Conservation (phyloP, 2,113 vertebrate species). For the Vidua macroura region DNA sequence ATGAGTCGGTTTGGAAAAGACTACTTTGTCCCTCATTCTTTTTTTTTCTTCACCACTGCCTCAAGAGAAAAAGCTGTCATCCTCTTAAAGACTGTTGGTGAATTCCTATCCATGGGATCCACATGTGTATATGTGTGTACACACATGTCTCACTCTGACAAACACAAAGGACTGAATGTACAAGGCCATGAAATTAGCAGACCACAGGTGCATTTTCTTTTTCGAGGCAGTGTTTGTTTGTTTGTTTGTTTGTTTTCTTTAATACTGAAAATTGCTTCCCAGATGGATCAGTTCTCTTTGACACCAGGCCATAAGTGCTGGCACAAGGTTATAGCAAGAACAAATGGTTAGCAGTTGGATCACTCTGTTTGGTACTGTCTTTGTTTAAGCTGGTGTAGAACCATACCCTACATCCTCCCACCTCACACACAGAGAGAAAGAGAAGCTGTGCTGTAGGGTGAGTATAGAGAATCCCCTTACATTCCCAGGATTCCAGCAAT, state of each 20-base stretch:
- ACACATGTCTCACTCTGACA: not conserved
- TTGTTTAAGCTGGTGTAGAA: not conserved
- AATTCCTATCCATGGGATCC: not conserved
- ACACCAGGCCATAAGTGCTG: not conserved
- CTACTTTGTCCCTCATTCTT: too few species aligned
- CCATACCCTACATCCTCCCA: not conserved
- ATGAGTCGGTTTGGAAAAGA: not conserved
- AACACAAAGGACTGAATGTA: not conserved
- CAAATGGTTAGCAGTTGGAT: not conserved
- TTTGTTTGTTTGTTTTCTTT: not conserved
- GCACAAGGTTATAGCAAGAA: not conserved
- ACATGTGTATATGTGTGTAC: rapidly evolving
- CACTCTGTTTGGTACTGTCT: not conserved
- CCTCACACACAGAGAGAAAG: not conserved
- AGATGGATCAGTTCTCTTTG: not conserved
- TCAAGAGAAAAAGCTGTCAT: not conserved
- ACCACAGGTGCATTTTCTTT: not conserved
- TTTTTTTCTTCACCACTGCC: not conserved
- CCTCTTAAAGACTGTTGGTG: not conserved
- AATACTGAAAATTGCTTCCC: not conserved
- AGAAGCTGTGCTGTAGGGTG: not conserved
- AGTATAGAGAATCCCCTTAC: not conserved
- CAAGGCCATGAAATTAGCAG: not conserved
- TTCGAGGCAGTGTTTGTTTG: not conserved
- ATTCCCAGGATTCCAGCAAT: not conserved